phyloP scores from a whole-genome alignment of 2,888 invertebrate species.

The Tiliacea aurago region DNA sequence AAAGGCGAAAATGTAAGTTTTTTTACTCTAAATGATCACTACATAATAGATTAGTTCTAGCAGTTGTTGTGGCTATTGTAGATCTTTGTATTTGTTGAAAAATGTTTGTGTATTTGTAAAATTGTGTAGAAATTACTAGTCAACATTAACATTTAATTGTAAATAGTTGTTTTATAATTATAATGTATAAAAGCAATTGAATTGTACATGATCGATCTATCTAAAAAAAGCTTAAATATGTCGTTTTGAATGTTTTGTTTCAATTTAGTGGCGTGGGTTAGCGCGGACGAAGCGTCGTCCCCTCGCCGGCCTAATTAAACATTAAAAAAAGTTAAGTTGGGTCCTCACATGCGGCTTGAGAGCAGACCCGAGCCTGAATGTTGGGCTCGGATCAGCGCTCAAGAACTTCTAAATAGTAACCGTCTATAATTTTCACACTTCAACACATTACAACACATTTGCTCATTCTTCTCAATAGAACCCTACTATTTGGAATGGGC shows the following conservation, averaged over 20 bases:
- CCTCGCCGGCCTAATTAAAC: background rate
- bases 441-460: background rate
- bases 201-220: background rate
- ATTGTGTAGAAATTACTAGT: too few species aligned
- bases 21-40: background rate
- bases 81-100: too few species aligned
- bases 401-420: background rate
- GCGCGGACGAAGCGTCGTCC: background rate
- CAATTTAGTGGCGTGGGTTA: background rate
- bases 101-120: too few species aligned
- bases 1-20: constrained; percentile 13
- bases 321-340: background rate
- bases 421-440: background rate
- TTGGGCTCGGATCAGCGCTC: background rate
- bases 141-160: too few species aligned
- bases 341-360: background rate
- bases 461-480: background rate
- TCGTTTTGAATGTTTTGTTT: background rate
- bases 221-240: background rate
- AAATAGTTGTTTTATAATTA: background rate
- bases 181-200: background rate
- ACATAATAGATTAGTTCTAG: too few species aligned
- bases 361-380: background rate
- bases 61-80: background rate
- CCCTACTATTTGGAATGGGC: background rate